Evolutionary conservation across 2,797 vertebrate genomes (phyloP).

Genomic region (Channa striata): DNA sequence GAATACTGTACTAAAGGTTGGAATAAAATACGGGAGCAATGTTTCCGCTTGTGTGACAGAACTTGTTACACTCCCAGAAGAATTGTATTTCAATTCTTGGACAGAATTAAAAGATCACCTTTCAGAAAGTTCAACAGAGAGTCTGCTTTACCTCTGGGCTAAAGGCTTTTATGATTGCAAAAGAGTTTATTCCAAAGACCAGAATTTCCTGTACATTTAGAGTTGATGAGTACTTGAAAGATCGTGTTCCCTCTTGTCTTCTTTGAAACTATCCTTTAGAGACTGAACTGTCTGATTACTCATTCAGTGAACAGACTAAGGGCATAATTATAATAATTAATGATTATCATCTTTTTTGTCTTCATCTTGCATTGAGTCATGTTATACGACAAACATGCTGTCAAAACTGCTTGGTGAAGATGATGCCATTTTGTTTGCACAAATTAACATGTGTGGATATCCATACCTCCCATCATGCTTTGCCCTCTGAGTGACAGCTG

Average conservation of each 20-base stretch:
- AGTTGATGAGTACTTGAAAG: constrained; percentile 9
- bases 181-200: constrained; percentile 21
- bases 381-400: constrained; percentile 9
- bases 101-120: constrained; percentile 30
- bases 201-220: constrained; percentile 23
- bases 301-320: constrained; percentile 24
- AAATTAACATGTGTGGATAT: constrained; percentile 58
- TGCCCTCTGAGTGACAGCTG: constrained; percentile 78
- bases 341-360: constrained; percentile 6
- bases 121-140: constrained; percentile 29
- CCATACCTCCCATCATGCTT: constrained; percentile 67
- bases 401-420: constrained; percentile 17
- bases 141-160: constrained; percentile 7
- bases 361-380: not conserved
- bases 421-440: constrained; percentile 46
- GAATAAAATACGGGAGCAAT: constrained; percentile 3
- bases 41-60: not conserved
- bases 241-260: constrained; percentile 40
- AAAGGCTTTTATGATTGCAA: constrained; percentile 7
- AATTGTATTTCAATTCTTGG: constrained; percentile 20
- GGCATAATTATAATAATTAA: constrained; percentile 31
- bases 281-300: constrained; percentile 21
- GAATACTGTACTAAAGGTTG: not conserved
- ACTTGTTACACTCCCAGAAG: constrained; percentile 15
- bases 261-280: constrained; percentile 30